A percentile compares a stretch with the other conserved stretches of the same genome.
Evolutionary conservation across 2,113 vertebrate genomes (phyloP).

Genomic region (Eclectus roratus): DNA sequence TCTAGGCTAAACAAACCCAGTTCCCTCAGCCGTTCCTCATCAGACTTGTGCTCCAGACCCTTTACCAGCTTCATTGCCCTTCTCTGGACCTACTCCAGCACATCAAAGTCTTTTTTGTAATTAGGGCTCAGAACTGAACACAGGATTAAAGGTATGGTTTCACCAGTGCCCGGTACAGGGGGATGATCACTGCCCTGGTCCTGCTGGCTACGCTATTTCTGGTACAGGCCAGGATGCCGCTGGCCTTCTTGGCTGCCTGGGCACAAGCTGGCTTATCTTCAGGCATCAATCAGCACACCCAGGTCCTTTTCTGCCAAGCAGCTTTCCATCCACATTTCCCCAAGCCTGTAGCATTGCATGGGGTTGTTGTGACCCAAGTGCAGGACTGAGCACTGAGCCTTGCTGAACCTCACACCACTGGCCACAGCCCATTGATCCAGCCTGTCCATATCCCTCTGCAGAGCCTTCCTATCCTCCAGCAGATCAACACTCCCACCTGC

Average conservation of each 20-base stretch:
- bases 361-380: background rate
- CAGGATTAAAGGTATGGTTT: background rate
- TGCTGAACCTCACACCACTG: background rate
- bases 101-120: background rate
- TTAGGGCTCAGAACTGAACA: background rate
- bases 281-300: background rate
- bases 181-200: background rate
- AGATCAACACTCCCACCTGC: background rate
- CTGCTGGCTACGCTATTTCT: background rate
- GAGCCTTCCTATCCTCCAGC: background rate
- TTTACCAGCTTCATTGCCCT: background rate
- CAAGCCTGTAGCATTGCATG: background rate
- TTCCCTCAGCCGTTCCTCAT: background rate
- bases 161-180: background rate
- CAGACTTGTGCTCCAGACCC: background rate
- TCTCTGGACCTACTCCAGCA: background rate
- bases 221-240: background rate
- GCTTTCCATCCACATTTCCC: background rate
- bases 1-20: background rate
- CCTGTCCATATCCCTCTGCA: background rate
- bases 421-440: background rate
- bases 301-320: background rate
- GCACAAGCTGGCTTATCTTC: background rate
- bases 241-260: background rate
- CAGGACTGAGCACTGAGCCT: background rate